These are phyloP conservation scores for human DNA, from an alignment of 2,113 vertebrate species.

Conservation along the genomic window DNA sequence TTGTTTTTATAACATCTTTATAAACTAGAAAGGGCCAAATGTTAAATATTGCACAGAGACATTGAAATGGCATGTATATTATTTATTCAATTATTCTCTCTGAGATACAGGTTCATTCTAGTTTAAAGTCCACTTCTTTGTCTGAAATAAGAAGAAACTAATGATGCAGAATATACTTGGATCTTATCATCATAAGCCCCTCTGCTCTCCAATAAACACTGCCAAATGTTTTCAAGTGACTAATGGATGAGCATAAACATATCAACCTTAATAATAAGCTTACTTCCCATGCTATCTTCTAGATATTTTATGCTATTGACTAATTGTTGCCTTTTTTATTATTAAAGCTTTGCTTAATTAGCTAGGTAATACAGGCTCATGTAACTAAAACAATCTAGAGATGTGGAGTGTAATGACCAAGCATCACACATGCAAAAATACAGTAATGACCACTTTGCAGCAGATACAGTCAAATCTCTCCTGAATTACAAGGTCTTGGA, in stretches of 20 bases:
- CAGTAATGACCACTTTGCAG: background rate
- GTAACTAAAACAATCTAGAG: background rate
- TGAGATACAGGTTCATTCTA: background rate
- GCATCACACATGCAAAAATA: background rate
- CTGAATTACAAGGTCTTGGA: background rate
- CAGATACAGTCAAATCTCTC: background rate
- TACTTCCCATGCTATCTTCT: background rate
- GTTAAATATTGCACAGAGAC: background rate
- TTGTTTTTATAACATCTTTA: background rate
- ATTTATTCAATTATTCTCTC: background rate
- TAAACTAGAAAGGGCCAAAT: background rate
- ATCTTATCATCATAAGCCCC: background rate
- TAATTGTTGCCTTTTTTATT: background rate
- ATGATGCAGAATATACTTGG: background rate
- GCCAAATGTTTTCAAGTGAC: background rate
- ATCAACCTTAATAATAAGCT: background rate
- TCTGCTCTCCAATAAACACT: background rate
- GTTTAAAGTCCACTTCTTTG: background rate
- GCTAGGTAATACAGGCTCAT: background rate
- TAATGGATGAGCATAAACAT: background rate
- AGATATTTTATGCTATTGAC: background rate
- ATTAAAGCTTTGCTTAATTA: background rate
- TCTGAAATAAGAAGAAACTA: constrained; percentile 19
- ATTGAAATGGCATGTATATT: background rate
- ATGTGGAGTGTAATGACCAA: accelerated